phyloP scores from a whole-genome alignment of 2,113 vertebrate species.

The Tringa solitaria region DNA sequence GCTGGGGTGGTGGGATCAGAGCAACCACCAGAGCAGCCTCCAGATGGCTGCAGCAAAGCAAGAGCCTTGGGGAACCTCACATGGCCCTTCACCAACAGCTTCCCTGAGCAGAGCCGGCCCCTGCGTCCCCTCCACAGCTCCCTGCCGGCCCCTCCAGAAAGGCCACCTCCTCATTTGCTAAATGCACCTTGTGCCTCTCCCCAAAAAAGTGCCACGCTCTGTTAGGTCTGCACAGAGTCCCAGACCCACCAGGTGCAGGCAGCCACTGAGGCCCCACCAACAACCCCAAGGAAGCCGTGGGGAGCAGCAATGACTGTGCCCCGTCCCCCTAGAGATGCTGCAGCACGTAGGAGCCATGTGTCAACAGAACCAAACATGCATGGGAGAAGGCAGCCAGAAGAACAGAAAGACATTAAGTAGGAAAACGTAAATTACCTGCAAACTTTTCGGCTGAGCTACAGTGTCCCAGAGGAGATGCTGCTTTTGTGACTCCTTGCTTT shows the following conservation, averaged over 20 bases:
- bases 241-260: accelerated
- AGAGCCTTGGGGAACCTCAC: neutral
- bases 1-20: neutral
- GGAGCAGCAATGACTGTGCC: neutral
- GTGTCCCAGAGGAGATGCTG: constrained; percentile 44
- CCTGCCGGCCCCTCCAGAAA: neutral
- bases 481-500: constrained; percentile 1
- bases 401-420: neutral
- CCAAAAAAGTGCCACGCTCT: accelerated
- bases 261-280: neutral
- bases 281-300: neutral
- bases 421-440: constrained; percentile 40
- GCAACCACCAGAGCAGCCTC: neutral
- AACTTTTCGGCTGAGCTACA: neutral
- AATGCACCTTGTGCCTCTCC: neutral
- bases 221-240: accelerated
- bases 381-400: neutral
- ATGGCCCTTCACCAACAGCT: neutral
- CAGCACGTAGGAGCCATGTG: neutral
- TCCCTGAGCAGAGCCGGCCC: accelerated
- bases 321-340: accelerated
- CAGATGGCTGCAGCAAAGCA: neutral
- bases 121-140: neutral
- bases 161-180: neutral
- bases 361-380: neutral